Conservation (phyloP, 1,140 invertebrate species). For the Plutomurus gul region DNA sequence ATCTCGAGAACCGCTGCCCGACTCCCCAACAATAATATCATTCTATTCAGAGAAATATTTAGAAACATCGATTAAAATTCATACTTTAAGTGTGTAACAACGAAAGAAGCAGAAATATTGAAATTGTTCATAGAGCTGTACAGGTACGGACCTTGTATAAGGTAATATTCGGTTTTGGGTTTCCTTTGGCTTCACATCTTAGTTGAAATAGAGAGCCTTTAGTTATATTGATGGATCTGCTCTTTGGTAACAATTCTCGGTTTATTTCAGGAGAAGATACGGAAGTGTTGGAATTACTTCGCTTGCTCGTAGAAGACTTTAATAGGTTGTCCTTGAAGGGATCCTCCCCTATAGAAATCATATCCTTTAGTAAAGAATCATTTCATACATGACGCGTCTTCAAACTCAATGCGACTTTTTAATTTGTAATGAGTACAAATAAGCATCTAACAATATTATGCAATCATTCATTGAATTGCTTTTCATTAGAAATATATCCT, state of each 20-base stretch:
- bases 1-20: background rate
- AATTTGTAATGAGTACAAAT: too few relatives aligned
- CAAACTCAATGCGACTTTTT: too few relatives aligned
- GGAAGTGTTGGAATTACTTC: background rate
- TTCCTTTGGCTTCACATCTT: conserved; percentile 43
- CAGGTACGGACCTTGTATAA: conserved; percentile 37
- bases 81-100: background rate
- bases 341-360: conserved; percentile 31
- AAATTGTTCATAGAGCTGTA: background rate
- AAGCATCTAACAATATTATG: too few relatives aligned
- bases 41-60: background rate
- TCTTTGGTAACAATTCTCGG: background rate
- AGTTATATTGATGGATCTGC: background rate
- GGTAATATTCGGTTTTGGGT: conserved; percentile 43
- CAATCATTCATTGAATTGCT: too few relatives aligned
- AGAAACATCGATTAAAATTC: background rate
- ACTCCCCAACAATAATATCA: background rate
- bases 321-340: conserved; percentile 31
- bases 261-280: conserved; percentile 32
- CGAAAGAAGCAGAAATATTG: background rate
- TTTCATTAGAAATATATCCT: too few relatives aligned
- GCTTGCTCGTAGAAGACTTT: conserved; percentile 6
- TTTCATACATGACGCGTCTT: too few relatives aligned
- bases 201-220: conserved; percentile 15
- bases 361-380: too few relatives aligned